Conservation (phyloP, 1,140 invertebrate genomes). For the Bombus waltoni region DNA sequence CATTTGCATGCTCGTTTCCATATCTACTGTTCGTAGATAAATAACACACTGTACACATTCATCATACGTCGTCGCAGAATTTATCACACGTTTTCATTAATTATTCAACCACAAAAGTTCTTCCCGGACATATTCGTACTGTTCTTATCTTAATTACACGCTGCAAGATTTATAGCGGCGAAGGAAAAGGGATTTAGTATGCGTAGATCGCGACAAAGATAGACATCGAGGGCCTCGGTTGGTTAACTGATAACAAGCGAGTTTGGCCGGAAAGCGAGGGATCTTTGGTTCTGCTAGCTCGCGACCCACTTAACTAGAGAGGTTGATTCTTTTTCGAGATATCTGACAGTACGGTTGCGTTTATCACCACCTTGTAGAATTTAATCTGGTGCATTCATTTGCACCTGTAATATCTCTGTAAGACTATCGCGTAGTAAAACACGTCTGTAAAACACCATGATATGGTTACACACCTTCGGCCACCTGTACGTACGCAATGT, state of each 20-base stretch:
- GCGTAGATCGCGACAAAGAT: slow-evolving; percentile 27
- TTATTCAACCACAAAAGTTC: slow-evolving; percentile 35
- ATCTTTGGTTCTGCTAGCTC: background rate
- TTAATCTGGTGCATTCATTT: slow-evolving; percentile 17
- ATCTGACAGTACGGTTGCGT: background rate
- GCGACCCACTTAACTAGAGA: background rate
- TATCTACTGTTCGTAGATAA: background rate
- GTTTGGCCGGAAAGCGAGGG: background rate
- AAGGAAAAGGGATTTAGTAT: slow-evolving; percentile 13
- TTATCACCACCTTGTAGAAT: slow-evolving; percentile 4
- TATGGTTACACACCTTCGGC: background rate
- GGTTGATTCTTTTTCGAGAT: background rate
- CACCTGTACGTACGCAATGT: background rate
- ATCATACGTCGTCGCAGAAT: background rate
- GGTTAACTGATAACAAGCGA: slow-evolving; percentile 10
- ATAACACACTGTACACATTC: slow-evolving; percentile 16
- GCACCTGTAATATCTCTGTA: background rate
- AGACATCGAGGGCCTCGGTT: background rate
- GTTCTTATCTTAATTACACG: slow-evolving; percentile 45
- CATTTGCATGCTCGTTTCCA: slow-evolving; percentile 13
- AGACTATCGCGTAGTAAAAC: background rate
- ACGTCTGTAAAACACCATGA: too few species aligned
- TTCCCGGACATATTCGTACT: slow-evolving; percentile 12
- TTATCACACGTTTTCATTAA: slow-evolving; percentile 35
- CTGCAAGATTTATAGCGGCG: slow-evolving; percentile 23